Percentiles rank a stretch among this genome's conserved stretches.
Conservation (phyloP, 1,140 invertebrate species). For the Pseudomyrmex dendroicus region DNA sequence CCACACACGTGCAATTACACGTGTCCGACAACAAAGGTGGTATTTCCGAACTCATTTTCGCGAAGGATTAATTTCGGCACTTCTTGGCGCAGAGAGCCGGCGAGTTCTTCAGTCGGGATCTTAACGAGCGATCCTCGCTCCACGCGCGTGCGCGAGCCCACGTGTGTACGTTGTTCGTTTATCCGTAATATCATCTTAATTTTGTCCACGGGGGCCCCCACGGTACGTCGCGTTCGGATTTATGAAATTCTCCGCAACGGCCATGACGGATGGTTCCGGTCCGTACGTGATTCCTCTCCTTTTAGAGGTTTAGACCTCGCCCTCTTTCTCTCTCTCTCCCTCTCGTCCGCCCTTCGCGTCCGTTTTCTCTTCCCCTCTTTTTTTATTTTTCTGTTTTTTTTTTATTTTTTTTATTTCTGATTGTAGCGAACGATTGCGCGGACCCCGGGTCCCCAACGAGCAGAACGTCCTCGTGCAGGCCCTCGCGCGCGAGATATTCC, state of each 20-base stretch:
- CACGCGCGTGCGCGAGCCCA: conserved; percentile 43
- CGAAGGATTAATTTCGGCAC: conserved; percentile 29
- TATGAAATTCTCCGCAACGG: conserved; percentile 73
- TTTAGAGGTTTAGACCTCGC: conserved; percentile 62
- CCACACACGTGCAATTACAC: neutral
- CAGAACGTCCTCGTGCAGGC: conserved; percentile 6
- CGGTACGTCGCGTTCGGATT: conserved; percentile 72
- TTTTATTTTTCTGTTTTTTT: conserved; percentile 58
- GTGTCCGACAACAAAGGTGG: neutral
- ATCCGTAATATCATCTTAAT: conserved; percentile 83
- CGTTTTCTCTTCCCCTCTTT: conserved; percentile 69
- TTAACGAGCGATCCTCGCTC: conserved; percentile 60
- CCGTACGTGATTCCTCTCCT: conserved; percentile 76
- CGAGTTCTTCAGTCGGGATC: conserved; percentile 28
- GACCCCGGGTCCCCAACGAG: conserved; percentile 9
- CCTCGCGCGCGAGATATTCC: conserved; percentile 32
- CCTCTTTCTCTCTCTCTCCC: conserved; percentile 4
- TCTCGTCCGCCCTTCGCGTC: neutral
- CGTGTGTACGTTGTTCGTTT: conserved; percentile 64
- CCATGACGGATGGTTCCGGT: conserved; percentile 78
- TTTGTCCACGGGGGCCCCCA: conserved; percentile 64
- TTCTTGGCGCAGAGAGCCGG: conserved; percentile 21
- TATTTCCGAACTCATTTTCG: neutral
- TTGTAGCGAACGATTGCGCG: conserved; percentile 75
- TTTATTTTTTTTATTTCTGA: conserved; percentile 75